These are phyloP conservation scores for Eulemur coronatus DNA, from an alignment of 2,797 vertebrate genomes.

Conservation along the genomic window DNA sequence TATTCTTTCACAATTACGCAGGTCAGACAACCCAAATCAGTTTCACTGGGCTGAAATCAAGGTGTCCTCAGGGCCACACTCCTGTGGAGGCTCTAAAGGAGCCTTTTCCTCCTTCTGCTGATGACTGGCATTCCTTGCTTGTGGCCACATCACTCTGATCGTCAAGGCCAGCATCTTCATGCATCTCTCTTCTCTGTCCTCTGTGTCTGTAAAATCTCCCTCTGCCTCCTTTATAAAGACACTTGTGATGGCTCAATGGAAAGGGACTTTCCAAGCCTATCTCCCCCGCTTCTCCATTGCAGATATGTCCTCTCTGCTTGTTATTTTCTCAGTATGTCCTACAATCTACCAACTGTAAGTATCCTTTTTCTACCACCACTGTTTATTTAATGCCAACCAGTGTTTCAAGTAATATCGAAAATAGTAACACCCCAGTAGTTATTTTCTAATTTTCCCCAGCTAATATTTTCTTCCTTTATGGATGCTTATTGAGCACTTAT, in stretches of 20 bases:
- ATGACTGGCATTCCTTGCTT: neutral
- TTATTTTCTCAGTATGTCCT: neutral
- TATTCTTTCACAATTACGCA: neutral
- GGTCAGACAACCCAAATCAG: no score
- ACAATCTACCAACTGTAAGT: neutral
- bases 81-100: neutral
- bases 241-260: neutral
- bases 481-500: neutral
- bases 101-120: neutral
- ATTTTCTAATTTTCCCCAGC: neutral
- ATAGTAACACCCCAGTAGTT: neutral
- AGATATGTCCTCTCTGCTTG: neutral
- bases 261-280: neutral
- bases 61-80: neutral
- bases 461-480: neutral
- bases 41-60: neutral
- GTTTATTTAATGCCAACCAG: neutral
- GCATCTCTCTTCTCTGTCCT: neutral
- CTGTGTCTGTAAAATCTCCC: neutral
- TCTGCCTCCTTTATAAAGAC: neutral
- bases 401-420: neutral
- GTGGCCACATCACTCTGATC: neutral
- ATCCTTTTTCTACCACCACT: neutral
- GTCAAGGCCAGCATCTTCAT: neutral
- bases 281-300: neutral